phyloP scores from a whole-genome alignment of 2,888 invertebrate genomes.

The Limnephilus marmoratus region DNA sequence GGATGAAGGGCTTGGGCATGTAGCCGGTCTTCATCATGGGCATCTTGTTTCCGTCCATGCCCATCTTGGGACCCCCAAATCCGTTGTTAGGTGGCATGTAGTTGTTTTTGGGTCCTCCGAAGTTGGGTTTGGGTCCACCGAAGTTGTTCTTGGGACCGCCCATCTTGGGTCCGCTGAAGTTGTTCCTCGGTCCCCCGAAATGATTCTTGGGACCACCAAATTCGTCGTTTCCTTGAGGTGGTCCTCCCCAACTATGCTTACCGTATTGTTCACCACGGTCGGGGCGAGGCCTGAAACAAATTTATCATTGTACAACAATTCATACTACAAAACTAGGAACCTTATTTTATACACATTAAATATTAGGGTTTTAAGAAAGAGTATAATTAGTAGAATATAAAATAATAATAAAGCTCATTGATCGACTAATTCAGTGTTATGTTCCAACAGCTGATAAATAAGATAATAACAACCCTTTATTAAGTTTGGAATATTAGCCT shows the following conservation, averaged over 20 bases:
- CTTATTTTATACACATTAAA: background rate
- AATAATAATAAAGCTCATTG: background rate
- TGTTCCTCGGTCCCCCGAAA: slow-evolving; percentile 75
- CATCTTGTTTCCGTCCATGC: slow-evolving; percentile 66
- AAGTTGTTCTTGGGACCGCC: slow-evolving; percentile 71
- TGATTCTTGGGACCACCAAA: slow-evolving; percentile 70
- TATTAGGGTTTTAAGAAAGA: background rate
- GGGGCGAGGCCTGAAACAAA: slow-evolving; percentile 79
- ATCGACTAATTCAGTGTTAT: background rate
- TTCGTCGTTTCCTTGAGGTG: slow-evolving; percentile 69
- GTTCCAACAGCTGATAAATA: background rate
- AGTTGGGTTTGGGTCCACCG: slow-evolving; percentile 75
- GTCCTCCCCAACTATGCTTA: slow-evolving; percentile 76
- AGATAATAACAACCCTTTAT: no score
- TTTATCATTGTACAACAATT: slow-evolving; percentile 52
- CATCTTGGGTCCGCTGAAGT: slow-evolving; percentile 73
- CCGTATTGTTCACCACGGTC: slow-evolving; percentile 82
- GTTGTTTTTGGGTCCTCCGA: slow-evolving; percentile 75
- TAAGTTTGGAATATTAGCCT: background rate
- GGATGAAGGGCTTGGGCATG: slow-evolving; percentile 71
- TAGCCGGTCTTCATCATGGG: slow-evolving; percentile 67
- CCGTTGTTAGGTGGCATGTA: slow-evolving; percentile 73
- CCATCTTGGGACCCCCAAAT: slow-evolving; percentile 75
- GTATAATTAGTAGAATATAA: background rate
- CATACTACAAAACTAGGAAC: slow-evolving; percentile 13